phyloP scores from a whole-genome alignment of 2,797 vertebrate species.

The Astyanax mexicanus region DNA sequence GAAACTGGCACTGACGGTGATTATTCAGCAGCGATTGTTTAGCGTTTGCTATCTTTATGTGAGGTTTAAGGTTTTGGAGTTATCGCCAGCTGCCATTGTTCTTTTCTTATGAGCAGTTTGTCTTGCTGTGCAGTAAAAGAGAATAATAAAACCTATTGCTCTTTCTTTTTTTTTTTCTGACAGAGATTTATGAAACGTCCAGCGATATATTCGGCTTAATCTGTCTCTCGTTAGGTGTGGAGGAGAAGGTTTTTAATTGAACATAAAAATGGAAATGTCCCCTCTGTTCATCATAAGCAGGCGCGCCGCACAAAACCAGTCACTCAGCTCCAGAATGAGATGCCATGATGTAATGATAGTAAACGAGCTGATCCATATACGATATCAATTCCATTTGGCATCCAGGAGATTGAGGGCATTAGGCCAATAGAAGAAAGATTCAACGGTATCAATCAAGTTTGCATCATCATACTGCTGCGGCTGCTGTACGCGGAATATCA shows the following conservation, averaged over 20 bases:
- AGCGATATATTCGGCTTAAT: background rate
- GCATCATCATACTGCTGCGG: conserved; percentile 20
- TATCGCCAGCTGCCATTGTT: background rate
- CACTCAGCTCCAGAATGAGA: background rate
- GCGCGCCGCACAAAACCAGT: background rate
- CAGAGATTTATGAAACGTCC: conserved; percentile 16
- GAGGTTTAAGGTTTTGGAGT: background rate
- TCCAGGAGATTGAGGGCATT: conserved; percentile 42
- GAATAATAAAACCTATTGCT: conserved; percentile 10
- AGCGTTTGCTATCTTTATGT: background rate
- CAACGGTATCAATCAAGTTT: conserved; percentile 37
- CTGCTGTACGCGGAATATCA: conserved; percentile 8
- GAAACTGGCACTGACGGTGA: no score
- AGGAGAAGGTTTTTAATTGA: conserved; percentile 30
- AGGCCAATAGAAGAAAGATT: conserved; percentile 29
- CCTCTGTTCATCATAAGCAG: conserved; percentile 8
- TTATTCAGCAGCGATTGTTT: no score
- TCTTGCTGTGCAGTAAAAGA: conserved; percentile 6
- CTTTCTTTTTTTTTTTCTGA: conserved; percentile 11
- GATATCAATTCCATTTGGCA: conserved; percentile 44
- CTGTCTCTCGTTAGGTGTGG: background rate
- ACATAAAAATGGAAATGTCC: conserved; percentile 21
- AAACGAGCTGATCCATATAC: conserved; percentile 19
- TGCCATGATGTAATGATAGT: conserved; percentile 20
- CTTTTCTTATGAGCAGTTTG: conserved; percentile 4